Evolutionary conservation across 1,140 invertebrate genomes (phyloP).

Genomic region (Drosophila ohnishii): DNA sequence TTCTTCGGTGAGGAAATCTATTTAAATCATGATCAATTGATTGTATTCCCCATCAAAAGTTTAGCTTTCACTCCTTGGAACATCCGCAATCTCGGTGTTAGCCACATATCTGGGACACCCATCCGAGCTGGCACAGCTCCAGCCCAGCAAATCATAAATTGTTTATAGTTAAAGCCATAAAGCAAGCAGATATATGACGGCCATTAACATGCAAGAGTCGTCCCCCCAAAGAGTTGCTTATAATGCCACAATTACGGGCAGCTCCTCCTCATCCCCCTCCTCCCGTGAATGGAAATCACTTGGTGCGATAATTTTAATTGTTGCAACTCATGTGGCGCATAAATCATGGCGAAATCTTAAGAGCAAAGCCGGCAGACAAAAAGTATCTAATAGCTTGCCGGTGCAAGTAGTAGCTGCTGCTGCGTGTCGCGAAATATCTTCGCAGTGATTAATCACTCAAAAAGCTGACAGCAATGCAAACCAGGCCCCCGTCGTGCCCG

Average conservation of each 20-base stretch:
- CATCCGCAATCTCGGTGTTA: slow-evolving; percentile 8
- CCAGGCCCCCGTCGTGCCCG: neutral
- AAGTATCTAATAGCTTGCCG: slow-evolving; percentile 75
- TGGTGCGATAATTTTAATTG: slow-evolving; percentile 72
- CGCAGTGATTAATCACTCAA: slow-evolving; percentile 76
- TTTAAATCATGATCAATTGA: slow-evolving; percentile 6
- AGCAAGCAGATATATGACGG: slow-evolving; percentile 66
- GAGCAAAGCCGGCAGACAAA: slow-evolving; percentile 57
- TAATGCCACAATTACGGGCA: slow-evolving; percentile 52
- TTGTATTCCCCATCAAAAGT: neutral
- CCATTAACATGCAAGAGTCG: slow-evolving; percentile 62
- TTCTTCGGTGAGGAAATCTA: neutral
- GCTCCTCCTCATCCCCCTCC: slow-evolving; percentile 11
- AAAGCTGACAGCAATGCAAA: slow-evolving; percentile 56
- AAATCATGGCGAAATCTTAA: slow-evolving; percentile 73
- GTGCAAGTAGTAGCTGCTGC: slow-evolving; percentile 59
- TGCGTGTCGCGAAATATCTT: slow-evolving; percentile 67
- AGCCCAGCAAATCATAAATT: slow-evolving; percentile 66
- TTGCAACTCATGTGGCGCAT: slow-evolving; percentile 57
- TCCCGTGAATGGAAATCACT: slow-evolving; percentile 32
- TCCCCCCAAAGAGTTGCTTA: slow-evolving; percentile 22
- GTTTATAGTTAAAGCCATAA: slow-evolving; percentile 73
- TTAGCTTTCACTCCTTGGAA: slow-evolving; percentile 7
- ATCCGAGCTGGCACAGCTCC: slow-evolving; percentile 11
- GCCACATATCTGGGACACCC: slow-evolving; percentile 19